A percentile compares a stretch with the other conserved stretches of the same genome.
phyloP scores from a whole-genome alignment of 2,113 vertebrate genomes.

The Ptychochromis oligacanthus region DNA sequence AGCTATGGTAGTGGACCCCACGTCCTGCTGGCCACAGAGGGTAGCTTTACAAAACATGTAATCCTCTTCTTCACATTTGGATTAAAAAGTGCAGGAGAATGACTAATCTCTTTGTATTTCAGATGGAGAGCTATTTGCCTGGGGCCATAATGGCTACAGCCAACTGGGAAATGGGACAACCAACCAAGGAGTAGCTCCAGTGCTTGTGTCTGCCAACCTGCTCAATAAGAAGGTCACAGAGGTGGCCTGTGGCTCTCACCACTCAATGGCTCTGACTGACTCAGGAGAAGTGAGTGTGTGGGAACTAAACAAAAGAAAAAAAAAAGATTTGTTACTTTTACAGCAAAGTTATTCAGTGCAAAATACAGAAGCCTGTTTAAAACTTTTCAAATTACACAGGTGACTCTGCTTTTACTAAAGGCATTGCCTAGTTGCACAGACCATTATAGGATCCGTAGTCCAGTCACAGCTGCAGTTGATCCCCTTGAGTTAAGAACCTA shows the following conservation, averaged over 20 bases:
- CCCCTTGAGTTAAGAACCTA: slow-evolving; percentile 18
- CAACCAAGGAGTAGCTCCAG: slow-evolving; percentile 89
- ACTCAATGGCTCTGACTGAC: slow-evolving; percentile 91
- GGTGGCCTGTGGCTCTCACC: slow-evolving; percentile 96
- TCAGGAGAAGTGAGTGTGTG: slow-evolving; percentile 90
- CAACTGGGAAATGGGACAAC: slow-evolving; percentile 95
- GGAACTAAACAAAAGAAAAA: background rate
- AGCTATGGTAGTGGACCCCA: slow-evolving; percentile 97
- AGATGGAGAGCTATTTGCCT: slow-evolving; percentile 95
- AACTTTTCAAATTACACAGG: background rate
- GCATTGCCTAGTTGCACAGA: background rate
- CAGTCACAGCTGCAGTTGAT: slow-evolving; percentile 18
- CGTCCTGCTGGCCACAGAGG: slow-evolving; percentile 91
- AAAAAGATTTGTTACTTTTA: background rate
- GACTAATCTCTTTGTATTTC: slow-evolving; percentile 44
- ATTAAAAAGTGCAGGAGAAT: background rate
- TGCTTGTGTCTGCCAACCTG: slow-evolving; percentile 91
- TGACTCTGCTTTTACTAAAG: slow-evolving; percentile 31
- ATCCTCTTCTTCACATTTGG: background rate
- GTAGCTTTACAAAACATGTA: slow-evolving; percentile 72
- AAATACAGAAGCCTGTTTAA: background rate
- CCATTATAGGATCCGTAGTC: background rate
- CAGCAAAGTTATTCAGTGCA: background rate
- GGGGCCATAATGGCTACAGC: slow-evolving; percentile 98
- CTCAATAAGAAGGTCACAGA: slow-evolving; percentile 89